These are phyloP conservation scores for Lepidonotus clava DNA, from an alignment of 2,888 invertebrate species.

Conservation along the genomic window DNA sequence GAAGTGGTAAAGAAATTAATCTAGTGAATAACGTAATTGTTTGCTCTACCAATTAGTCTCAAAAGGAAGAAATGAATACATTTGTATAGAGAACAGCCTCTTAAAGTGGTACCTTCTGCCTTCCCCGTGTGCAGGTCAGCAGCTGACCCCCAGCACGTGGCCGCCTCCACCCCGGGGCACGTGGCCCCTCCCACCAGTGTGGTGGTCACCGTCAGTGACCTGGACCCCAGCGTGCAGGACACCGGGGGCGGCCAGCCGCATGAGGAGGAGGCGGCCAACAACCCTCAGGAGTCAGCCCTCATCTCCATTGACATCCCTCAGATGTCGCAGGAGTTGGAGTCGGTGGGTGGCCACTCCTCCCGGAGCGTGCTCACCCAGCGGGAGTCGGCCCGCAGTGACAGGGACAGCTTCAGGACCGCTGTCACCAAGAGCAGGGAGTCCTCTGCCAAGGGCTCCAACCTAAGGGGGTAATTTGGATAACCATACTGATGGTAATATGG, in stretches of 20 bases:
- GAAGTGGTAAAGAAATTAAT: too few relatives aligned
- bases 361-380: neutral
- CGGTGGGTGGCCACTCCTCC: neutral
- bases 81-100: too few relatives aligned
- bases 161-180: neutral
- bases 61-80: too few relatives aligned
- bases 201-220: neutral
- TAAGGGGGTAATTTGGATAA: neutral
- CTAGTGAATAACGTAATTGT: too few relatives aligned
- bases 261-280: neutral
- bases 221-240: neutral
- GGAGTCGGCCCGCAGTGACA: neutral
- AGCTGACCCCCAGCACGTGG: neutral
- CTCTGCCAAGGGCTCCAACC: neutral
- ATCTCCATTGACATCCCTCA: slow-evolving; percentile 34
- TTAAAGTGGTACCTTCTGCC: too few relatives aligned
- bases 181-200: neutral
- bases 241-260: neutral
- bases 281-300: neutral
- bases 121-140: too few relatives aligned
- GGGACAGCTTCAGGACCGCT: neutral
- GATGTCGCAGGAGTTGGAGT: neutral
- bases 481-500: too few relatives aligned
- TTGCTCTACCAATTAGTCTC: too few relatives aligned
- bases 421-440: neutral